Conservation (phyloP, 1,140 invertebrate genomes). For the Octopus sinensis region DNA sequence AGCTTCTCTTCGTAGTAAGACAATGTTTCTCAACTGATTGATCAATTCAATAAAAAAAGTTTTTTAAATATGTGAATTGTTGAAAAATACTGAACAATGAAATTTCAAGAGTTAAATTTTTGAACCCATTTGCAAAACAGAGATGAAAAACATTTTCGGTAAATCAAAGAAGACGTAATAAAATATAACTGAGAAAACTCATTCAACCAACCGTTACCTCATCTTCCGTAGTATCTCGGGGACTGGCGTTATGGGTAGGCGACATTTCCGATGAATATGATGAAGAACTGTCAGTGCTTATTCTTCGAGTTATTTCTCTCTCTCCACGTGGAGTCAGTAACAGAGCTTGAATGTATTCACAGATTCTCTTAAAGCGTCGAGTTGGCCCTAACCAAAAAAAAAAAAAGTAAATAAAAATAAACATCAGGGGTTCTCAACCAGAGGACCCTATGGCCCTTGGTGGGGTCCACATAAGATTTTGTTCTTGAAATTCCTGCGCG, state of each 20-base stretch:
- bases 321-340: conserved; percentile 49
- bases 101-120: no score
- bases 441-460: neutral
- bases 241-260: conserved; percentile 43
- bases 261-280: conserved; percentile 50
- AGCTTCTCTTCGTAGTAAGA: no score
- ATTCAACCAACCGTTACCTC: conserved; percentile 29
- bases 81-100: no score
- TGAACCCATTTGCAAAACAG: no score
- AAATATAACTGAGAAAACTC: neutral
- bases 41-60: no score
- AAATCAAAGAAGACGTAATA: neutral
- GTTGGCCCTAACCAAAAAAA: conserved; percentile 74
- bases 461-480: neutral
- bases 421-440: neutral
- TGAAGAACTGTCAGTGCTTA: conserved; percentile 51
- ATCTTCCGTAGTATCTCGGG: conserved; percentile 45
- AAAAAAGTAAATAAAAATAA: neutral
- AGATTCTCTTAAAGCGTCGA: conserved; percentile 87
- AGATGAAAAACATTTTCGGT: no score
- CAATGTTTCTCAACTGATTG: no score
- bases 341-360: conserved; percentile 90
- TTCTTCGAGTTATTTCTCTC: conserved; percentile 43
- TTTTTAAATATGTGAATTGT: no score
- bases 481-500: no score